phyloP scores from a whole-genome alignment of 2,113 vertebrate species.

The Pedionomus torquatus region DNA sequence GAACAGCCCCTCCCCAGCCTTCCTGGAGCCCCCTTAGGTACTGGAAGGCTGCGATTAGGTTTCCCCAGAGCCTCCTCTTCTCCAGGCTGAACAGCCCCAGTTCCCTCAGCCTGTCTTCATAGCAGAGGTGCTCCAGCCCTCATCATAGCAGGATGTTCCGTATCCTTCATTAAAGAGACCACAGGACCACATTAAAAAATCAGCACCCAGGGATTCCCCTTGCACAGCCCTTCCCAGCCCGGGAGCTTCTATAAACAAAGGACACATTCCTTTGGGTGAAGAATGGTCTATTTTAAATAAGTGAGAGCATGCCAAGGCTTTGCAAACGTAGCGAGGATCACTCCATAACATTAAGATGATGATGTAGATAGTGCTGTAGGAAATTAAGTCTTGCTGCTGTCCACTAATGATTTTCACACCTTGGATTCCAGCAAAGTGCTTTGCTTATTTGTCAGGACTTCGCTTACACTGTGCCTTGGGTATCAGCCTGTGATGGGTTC shows the following conservation, averaged over 20 bases:
- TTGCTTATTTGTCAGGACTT: neutral
- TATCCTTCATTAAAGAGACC: neutral
- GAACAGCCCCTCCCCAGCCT: no score
- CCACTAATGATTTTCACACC: neutral
- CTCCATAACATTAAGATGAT: neutral
- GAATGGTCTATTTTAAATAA: neutral
- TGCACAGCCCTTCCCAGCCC: neutral
- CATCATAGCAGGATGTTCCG: neutral
- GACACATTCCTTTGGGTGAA: fast-evolving
- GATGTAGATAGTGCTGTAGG: neutral
- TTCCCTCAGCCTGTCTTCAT: no score
- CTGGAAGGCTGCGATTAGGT: no score
- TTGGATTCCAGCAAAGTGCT: neutral
- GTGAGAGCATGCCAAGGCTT: neutral
- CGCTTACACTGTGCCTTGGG: neutral
- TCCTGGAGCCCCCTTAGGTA: no score
- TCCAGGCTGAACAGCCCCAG: no score
- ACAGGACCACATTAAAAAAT: neutral
- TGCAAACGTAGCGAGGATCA: neutral
- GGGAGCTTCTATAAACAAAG: neutral
- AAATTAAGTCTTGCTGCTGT: neutral
- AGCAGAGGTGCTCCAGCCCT: no score
- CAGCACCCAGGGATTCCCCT: neutral
- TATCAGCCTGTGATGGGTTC: neutral
- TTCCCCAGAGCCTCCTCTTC: no score